Evolutionary conservation across 2,113 vertebrate genomes (phyloP), one percentile per base, ranked within the genome.

Genomic region (Pituophis catenifer): DNA sequence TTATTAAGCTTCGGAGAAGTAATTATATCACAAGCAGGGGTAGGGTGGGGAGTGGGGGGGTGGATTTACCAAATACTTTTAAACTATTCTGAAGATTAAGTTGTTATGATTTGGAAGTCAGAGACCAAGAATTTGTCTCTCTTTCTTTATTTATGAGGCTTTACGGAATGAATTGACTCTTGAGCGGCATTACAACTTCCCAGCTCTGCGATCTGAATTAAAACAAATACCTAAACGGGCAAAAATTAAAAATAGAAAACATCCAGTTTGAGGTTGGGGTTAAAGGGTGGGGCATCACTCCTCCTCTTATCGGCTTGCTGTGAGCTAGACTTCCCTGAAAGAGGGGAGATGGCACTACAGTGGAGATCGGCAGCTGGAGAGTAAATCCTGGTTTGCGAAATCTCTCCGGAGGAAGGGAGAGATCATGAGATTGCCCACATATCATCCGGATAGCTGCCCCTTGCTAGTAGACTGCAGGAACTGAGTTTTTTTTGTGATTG

Each of bases 31-130:
- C 57, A 94, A 94, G 93, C 5, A 15, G 19, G 9, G 9, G 33
- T 1, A 5, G 70, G 1, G 33, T 17, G 15, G 33, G 1, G n/a
- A 2, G 3, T 48, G 13, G 17, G 5, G 5, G 8, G 55, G 93
- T 91, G 95, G 93, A 93, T 92, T 57, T 94, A 8, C 90, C 91
- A 4, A 44, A 4, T 81, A 5, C 5, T 24, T 95, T 89, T 92
- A 65, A 95, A 62, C 59, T 54, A 94, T 94, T 96, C 95, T 19
- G 70, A 81, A 81, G 33, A 81, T 81, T 81, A 81, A 81, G 33
- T 38, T 81, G 33, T 81, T 81, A 8, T 81, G 33, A 81, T 81
- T 81, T 81, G 17, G 17, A 81, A 81, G 75, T 81, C 75, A 44
- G 75, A 44, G 33, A 81, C 19, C 75, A 81, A 81, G 33, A 44